A percentile compares a stretch with the other conserved stretches of the same genome.
Evolutionary conservation across 1,140 invertebrate species (phyloP).

Genomic region (Cyphomyrmex costatus): DNA sequence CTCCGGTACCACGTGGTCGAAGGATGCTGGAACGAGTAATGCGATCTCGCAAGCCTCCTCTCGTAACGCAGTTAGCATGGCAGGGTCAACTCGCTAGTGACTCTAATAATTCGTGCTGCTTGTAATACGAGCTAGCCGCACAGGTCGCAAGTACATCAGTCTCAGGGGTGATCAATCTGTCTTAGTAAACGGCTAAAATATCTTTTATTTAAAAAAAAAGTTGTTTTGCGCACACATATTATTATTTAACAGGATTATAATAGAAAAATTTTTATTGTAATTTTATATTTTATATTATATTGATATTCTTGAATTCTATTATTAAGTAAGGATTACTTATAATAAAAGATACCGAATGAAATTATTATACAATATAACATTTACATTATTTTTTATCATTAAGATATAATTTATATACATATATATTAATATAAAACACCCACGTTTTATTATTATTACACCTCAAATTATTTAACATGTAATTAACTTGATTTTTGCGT

Average conservation of each 20-base stretch:
- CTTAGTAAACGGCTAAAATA: neutral
- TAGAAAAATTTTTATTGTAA: neutral
- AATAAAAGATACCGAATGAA: neutral
- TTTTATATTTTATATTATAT: slow-evolving; percentile 17
- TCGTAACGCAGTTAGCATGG: slow-evolving; percentile 68
- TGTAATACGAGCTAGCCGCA: slow-evolving; percentile 60
- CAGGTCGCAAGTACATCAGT: slow-evolving; percentile 41
- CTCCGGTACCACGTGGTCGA: slow-evolving; percentile 25
- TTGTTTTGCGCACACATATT: neutral
- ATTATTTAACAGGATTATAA: neutral
- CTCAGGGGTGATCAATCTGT: slow-evolving; percentile 29
- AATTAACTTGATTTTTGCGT: too few species aligned
- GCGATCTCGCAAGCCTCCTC: slow-evolving; percentile 49
- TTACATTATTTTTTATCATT: neutral
- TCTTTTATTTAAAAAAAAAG: neutral
- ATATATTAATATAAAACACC: too few species aligned
- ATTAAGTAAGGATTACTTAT: neutral
- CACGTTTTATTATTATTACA: too few species aligned
- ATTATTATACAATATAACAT: neutral
- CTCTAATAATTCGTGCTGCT: slow-evolving; percentile 65
- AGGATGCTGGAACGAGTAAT: slow-evolving; percentile 55
- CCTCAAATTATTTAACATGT: too few species aligned
- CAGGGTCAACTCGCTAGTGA: slow-evolving; percentile 44
- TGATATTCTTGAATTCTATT: neutral
- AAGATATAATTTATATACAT: neutral